Evolutionary conservation across 2,888 invertebrate genomes (phyloP), one percentile per base, ranked within the genome.

Genomic region (Hemicrepidius hirtus): DNA sequence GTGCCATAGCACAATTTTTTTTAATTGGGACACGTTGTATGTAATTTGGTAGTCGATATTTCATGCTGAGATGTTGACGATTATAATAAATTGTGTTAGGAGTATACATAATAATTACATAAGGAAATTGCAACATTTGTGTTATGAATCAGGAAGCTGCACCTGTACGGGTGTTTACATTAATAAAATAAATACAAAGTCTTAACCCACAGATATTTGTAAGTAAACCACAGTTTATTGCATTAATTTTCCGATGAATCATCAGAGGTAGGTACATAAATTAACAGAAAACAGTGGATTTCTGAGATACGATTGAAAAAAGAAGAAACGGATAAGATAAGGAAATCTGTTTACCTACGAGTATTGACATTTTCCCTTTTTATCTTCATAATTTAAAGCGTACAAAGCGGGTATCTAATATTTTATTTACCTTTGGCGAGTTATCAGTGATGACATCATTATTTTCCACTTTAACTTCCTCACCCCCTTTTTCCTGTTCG

Each of bases 401-500:
- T 12, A 37, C 10, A 37, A 37, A 12, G n/a, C 2, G 40, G 3
- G n/a, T 37, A 10, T 12, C 9, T 13, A 40, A 13, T 21, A 20
- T 49, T 28, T 32, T 78, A 75, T 77, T 78, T 78, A 80, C 81
- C 78, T 80, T 80, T 73, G 79, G 78, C 76, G 79, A 71, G 68
- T 74, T 76, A 78, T 80, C 79, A 74, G 74, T 63, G 69, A 77
- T 74, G 65, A 74, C 77, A 72, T 77, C 78, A 75, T 75, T 77
- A 63, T 73, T 75, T 60, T 75, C 74, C 13, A 71, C 63, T 41
- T 60, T 63, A 55, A 73, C 74, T 57, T 77, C 76, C 70, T 79
- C 80, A 41, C 65, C 74, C 76, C 78, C 79, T 55, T 79, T 78
- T 73, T 81, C 85, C 75, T 82, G 83, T 75, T 88, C 87, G 68